Conservation (phyloP, 1,140 invertebrate species). For the Pachyrhynchus sulphureomaculatus region DNA sequence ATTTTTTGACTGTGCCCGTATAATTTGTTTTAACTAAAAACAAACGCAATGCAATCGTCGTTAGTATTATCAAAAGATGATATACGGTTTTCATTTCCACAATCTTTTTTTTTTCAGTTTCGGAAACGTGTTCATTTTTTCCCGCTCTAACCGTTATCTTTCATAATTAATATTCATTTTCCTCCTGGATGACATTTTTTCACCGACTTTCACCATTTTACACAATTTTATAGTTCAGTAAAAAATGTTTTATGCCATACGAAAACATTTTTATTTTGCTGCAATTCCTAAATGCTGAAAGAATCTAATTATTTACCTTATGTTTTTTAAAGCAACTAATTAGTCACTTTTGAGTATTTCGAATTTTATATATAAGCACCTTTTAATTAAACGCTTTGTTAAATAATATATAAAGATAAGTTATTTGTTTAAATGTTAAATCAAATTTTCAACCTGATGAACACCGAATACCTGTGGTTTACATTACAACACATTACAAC, state of each 20-base stretch:
- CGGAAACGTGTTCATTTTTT: slow-evolving; percentile 23
- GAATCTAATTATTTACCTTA: slow-evolving; percentile 8
- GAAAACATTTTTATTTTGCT: slow-evolving; percentile 16
- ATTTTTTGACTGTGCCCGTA: too few species aligned
- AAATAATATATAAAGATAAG: too few species aligned
- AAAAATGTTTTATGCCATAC: slow-evolving; percentile 22
- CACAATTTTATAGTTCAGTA: slow-evolving; percentile 14
- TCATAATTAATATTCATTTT: slow-evolving; percentile 23
- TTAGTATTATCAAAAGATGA: slow-evolving; percentile 22
- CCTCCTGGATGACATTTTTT: slow-evolving; percentile 18
- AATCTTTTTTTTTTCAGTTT: slow-evolving; percentile 25
- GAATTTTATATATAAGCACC: slow-evolving; percentile 4
- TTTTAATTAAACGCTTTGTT: too few species aligned
- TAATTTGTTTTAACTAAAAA: slow-evolving; percentile 11
- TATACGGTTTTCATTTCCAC: slow-evolving; percentile 19
- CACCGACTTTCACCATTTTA: slow-evolving; percentile 19
- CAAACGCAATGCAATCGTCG: slow-evolving; percentile 12
- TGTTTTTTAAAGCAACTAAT: slow-evolving; percentile 12
- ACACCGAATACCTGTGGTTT: too few species aligned
- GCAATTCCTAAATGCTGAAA: slow-evolving; percentile 11
- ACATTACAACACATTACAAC: too few species aligned
- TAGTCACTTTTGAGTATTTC: neutral
- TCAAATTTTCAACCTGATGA: too few species aligned
- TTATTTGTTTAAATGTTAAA: too few species aligned
- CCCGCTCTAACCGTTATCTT: slow-evolving; percentile 18